Percentiles rank a stretch among this genome's conserved stretches.
Conservation (phyloP, 2,888 invertebrate species). For the Drosophila paramelanica region DNA sequence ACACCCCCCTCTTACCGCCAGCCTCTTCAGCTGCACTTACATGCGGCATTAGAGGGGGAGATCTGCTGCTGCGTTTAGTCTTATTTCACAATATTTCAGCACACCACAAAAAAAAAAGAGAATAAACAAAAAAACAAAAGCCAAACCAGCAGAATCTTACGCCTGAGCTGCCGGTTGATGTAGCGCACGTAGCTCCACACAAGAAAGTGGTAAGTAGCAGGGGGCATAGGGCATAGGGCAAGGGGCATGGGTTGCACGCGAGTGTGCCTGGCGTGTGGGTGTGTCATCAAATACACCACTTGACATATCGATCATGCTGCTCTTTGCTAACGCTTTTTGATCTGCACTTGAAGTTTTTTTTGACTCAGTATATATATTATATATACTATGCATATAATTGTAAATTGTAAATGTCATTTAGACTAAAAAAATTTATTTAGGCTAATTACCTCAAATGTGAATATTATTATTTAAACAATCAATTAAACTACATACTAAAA, state of each 20-base stretch:
- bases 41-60: background rate
- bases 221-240: constrained; percentile 12
- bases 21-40: constrained; percentile 7
- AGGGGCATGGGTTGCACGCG: background rate
- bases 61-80: constrained; percentile 26
- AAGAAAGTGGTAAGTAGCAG: constrained; percentile 20
- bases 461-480: no score
- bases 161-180: constrained; percentile 64
- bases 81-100: constrained; percentile 21
- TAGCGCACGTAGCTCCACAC: constrained; percentile 46
- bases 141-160: constrained; percentile 48
- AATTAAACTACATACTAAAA: no score
- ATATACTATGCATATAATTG: no score
- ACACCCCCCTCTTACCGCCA: background rate
- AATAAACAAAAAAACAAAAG: constrained; percentile 42
- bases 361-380: no score
- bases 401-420: no score
- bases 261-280: constrained; percentile 3
- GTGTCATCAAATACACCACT: constrained; percentile 38
- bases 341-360: background rate
- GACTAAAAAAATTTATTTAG: no score
- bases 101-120: constrained; percentile 1
- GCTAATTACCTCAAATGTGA: no score
- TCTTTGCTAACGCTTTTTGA: constrained; percentile 42
- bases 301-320: constrained; percentile 59